Conservation (phyloP, 30 jellyfish, hydroid and myxozoan species). For the Morbakka virulenta region DNA sequence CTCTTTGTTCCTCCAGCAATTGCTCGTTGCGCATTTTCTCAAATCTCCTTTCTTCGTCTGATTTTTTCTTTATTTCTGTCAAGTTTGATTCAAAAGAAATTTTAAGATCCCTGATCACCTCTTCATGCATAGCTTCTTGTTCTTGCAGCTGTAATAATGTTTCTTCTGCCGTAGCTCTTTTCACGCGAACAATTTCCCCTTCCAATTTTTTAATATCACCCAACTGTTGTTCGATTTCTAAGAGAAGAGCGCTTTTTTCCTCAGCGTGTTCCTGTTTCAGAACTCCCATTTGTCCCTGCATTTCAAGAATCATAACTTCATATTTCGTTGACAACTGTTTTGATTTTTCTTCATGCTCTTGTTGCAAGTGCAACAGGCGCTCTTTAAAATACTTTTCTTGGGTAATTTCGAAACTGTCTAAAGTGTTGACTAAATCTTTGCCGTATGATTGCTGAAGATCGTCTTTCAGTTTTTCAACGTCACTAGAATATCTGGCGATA, state of each 20-base stretch:
- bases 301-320: constrained; percentile 32
- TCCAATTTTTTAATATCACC: background rate
- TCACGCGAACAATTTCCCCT: background rate
- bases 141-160: background rate
- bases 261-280: constrained; percentile 36
- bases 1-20: background rate
- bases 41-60: constrained; percentile 12
- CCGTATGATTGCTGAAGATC: constrained; percentile 51
- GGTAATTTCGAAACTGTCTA: constrained; percentile 48
- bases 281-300: constrained; percentile 37
- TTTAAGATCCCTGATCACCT: constrained; percentile 27
- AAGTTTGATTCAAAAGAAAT: constrained; percentile 15
- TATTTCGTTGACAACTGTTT: constrained; percentile 26
- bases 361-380: constrained; percentile 38
- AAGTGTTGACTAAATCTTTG: constrained; percentile 39
- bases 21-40: constrained; percentile 26
- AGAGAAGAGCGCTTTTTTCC: background rate
- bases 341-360: constrained; percentile 40
- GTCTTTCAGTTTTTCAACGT: constrained; percentile 39
- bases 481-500: constrained; percentile 35
- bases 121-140: constrained; percentile 65
- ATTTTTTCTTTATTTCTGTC: constrained; percentile 17
- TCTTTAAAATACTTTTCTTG: constrained; percentile 63
- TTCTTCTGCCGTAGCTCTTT: background rate
- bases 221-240: background rate